Base-by-base conservation (phyloP, 1,140 invertebrate genomes). In the Phthorimaea operculella region DNA sequence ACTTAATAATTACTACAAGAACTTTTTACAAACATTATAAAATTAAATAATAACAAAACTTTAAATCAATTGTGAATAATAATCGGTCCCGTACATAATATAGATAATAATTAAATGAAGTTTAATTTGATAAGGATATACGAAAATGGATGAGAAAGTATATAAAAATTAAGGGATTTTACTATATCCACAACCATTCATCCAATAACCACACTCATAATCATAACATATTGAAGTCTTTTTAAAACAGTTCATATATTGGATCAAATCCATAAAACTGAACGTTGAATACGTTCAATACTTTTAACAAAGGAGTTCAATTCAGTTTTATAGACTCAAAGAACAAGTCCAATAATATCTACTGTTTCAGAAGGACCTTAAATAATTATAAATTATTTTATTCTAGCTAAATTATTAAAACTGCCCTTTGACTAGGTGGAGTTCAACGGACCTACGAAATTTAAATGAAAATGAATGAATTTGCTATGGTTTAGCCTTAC, bases 381-480 rank as follows among this genome's bases (percentile, higher is more conserved):
- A 28, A 28, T 28, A 4, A 28, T 28, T 28, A 28, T 28, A 28
- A 28, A 28, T 28, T 28, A 28, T 28, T 28, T 28, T 28, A 28
- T 28, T 60, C 76, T 80, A 82, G 70, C 60, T 73, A 68, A 74
- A 68, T 61, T 60, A 73, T 74, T 79, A 79, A 81, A 79, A 81
- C 73, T 81, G 79, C 58, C 65, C 57, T 75, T 63, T 84, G 81
- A 84, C 79, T 82, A 79, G 79, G 74, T 79, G 74, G 64, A 74
- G 66, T 72, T 74, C 61, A 68, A 67, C 62, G 66, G 67, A 64
- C 68, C 59, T 57, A 57, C 57, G 52, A 61, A 62, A 62, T 69
- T 54, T 47, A 28, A 51, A 58, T 61, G 58, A 58, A 36, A 55
- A 55, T 59, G n/a, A 47, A n/a, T 42, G 14, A 42, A 42, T n/a